Conservation (phyloP, 1,140 invertebrate genomes). For the Drosophila virilis region DNA sequence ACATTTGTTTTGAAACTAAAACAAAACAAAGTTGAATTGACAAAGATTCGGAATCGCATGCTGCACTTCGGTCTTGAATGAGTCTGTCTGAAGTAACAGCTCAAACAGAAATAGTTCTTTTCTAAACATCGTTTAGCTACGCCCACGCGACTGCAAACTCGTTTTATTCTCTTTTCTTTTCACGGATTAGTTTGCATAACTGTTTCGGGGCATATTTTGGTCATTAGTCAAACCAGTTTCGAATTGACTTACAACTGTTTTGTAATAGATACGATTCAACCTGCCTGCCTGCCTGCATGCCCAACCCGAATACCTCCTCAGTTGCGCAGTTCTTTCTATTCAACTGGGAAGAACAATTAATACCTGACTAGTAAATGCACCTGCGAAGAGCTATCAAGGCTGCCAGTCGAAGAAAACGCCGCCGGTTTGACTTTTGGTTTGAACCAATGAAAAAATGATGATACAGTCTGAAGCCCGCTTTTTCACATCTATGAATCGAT, state of each 20-base stretch:
- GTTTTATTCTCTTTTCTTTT: neutral
- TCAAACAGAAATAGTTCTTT: neutral
- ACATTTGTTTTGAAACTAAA: neutral
- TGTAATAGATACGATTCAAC: neutral
- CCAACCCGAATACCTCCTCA: too few species aligned
- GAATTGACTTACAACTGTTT: slow-evolving; percentile 5
- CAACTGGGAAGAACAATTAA: too few species aligned
- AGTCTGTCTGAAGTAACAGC: neutral
- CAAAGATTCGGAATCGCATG: neutral
- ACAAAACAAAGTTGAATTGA: neutral
- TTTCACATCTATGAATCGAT: too few species aligned
- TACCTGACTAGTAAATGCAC: too few species aligned
- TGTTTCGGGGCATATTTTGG: slow-evolving; percentile 7
- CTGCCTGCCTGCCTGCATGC: neutral
- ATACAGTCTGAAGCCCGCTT: too few species aligned
- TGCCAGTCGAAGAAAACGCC: too few species aligned
- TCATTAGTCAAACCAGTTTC: slow-evolving; percentile 3
- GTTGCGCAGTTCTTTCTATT: too few species aligned
- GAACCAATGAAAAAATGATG: too few species aligned
- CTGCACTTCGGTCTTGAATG: too few species aligned
- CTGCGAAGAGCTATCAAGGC: too few species aligned
- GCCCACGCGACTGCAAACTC: slow-evolving; percentile 7
- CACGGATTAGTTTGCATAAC: slow-evolving; percentile 14
- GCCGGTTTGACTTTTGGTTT: too few species aligned
- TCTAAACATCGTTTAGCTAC: neutral